Conservation (phyloP, 2,113 vertebrate species). For the Gracilinanus agilis region DNA sequence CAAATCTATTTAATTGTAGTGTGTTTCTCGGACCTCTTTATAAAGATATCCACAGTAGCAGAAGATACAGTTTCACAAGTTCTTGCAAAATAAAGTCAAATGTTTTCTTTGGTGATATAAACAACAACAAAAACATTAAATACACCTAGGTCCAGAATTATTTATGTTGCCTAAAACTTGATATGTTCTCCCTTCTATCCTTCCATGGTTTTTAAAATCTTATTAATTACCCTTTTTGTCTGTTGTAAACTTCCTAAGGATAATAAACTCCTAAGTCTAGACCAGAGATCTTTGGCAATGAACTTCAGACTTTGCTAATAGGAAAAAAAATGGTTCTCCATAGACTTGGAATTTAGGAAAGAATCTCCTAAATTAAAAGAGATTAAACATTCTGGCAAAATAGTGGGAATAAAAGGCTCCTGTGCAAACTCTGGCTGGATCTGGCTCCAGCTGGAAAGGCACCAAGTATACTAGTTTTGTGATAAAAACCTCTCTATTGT, state of each 20-base stretch:
- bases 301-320: background rate
- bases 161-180: background rate
- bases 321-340: background rate
- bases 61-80: background rate
- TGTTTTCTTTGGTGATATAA: background rate
- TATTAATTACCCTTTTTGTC: background rate
- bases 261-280: background rate
- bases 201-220: background rate
- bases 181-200: background rate
- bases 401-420: background rate
- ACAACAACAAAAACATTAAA: background rate
- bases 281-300: background rate
- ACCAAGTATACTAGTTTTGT: background rate
- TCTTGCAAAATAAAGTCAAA: background rate
- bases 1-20: background rate
- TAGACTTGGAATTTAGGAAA: background rate
- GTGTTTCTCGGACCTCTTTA: background rate
- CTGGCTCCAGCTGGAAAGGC: background rate
- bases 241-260: background rate
- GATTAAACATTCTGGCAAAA: background rate
- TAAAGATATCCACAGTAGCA: background rate
- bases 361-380: background rate
- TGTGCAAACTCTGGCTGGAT: background rate
- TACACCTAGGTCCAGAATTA: background rate
- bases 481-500: background rate